Base-by-base conservation (phyloP, 2,113 vertebrate genomes). In the Nesogale talazaci region DNA sequence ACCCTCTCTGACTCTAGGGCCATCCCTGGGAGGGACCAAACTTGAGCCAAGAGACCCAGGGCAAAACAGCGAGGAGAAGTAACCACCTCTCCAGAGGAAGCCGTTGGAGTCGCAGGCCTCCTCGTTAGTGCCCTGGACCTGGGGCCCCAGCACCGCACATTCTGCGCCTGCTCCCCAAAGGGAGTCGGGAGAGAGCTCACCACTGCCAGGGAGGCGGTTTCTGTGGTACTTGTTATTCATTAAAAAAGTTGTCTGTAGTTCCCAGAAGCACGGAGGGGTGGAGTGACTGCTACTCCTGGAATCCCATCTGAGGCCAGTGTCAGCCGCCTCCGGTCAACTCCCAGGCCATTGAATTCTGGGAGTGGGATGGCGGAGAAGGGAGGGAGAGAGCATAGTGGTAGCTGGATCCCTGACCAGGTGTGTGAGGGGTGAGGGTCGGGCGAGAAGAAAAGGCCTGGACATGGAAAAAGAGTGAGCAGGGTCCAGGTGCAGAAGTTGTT, bases 161-260 rank as follows among this genome's bases (percentile, higher is more conserved):
- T 96, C 96, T 95, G 90, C 87, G 95, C 86, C 96, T 70, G 82
- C 85, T 76, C 7, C 86, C 91, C 78, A 25, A 1, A 0, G 96
- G 77, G 88, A 96, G 89, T 86, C 91, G 88, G 74, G 88, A 91
- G 40, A 94, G 86, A 81, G 95, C 92, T 94, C 96, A 91, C 93
- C 81, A 96, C 80, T 76, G 72, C 90, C 86, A 9, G 2, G 88
- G 92, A 93, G 87, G 19, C 77, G 92, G 83, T 95, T 94, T 93
- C 92, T 96, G 90, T 89, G 90, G 96, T 91, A 96, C 96, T 94
- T 95, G 46, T 85, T 84, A 90, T 94, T 97, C 96, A 96, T 97
- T 97, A 97, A 97, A 97, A 97, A 96, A 97, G 97, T 97, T 96
- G 88, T 90, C 94, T 91, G 76, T 75, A 52, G 56, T 95, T 96